Evolutionary conservation across 2,888 invertebrate genomes (phyloP).

Genomic region (Proisotoma minuta): DNA sequence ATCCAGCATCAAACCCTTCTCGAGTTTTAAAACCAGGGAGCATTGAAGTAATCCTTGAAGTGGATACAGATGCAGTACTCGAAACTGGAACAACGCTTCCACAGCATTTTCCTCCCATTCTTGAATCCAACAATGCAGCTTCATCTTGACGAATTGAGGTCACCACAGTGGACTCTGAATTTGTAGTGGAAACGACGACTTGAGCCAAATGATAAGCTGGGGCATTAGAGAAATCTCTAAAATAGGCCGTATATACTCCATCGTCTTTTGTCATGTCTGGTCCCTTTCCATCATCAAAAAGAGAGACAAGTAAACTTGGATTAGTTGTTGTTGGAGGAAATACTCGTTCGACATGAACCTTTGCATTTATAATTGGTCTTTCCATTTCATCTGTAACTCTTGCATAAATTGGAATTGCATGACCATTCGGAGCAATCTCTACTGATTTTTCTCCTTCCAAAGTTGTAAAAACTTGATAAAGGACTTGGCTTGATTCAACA

Average conservation of each 20-base stretch:
- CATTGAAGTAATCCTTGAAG: not conserved
- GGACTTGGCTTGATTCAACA: not conserved
- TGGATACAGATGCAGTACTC: not conserved
- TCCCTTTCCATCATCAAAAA: constrained; percentile 33
- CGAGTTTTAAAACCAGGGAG: constrained; percentile 17
- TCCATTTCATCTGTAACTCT: not conserved
- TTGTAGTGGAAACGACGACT: not conserved
- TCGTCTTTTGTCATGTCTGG: constrained; percentile 40
- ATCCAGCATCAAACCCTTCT: not conserved
- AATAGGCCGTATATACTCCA: constrained; percentile 38
- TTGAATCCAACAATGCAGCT: constrained; percentile 9
- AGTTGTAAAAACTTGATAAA: not conserved
- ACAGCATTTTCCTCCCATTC: constrained; percentile 17
- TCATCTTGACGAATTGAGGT: not conserved
- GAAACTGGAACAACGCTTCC: constrained; percentile 13
- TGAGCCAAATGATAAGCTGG: constrained; percentile 25
- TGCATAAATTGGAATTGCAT: not conserved
- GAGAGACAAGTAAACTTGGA: not conserved
- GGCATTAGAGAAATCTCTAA: constrained; percentile 23
- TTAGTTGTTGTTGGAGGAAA: not conserved
- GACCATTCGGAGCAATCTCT: not conserved
- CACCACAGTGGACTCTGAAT: not conserved
- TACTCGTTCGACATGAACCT: not conserved
- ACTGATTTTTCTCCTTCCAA: not conserved
- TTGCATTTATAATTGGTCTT: not conserved